Evolutionary conservation across 2,888 invertebrate species (phyloP), one percentile per base, ranked within the genome.

Genomic region (Thysanoteuthis rhombus): DNA sequence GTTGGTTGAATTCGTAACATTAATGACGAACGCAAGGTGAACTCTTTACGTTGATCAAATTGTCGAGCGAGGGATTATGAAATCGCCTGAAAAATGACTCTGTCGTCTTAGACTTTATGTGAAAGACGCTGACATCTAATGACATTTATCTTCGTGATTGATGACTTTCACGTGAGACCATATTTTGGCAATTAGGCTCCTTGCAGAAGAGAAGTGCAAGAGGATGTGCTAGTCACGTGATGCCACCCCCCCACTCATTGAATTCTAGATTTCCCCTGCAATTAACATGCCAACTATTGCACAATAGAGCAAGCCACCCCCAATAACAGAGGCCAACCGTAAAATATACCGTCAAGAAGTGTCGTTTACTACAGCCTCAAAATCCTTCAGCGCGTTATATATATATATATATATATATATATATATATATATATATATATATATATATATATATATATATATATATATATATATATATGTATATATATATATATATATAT

Each of bases 321-420:
- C 52, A 22, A 3, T 22, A 52, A 52, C 5, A 52, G 52, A 52
- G 25, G 25, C 52, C 25, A 25, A 52, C 25, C 52, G 52, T 52
- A 22, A 52, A 25, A 52, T 25, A 22, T 52, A 52, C 52, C 52
- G 22, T 22, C 25, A 52, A 52, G 16, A 52, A 25, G 22, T 52
- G 3, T 5, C 4, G 5, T 52, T 52, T 4, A 25, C 22, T 52
- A 22, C 25, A 28, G 2, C 22, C 25, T 25, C 52, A 22, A 52
- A 52, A 52, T 52, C 52, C 25, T 52, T n/a, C 75, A n/a, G n/a
- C n/a, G 8, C 10, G 8, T 0, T 10, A n/a, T n/a, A 10, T 10
- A 75, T n/a, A 75, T n/a, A 75, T n/a, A 75, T n/a, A 75, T n/a
- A 75, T n/a, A 75, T n/a, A 75, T n/a, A 75, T 75, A 75, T n/a